phyloP scores from a whole-genome alignment of 2,797 vertebrate genomes.

The Graptemys geographica region DNA sequence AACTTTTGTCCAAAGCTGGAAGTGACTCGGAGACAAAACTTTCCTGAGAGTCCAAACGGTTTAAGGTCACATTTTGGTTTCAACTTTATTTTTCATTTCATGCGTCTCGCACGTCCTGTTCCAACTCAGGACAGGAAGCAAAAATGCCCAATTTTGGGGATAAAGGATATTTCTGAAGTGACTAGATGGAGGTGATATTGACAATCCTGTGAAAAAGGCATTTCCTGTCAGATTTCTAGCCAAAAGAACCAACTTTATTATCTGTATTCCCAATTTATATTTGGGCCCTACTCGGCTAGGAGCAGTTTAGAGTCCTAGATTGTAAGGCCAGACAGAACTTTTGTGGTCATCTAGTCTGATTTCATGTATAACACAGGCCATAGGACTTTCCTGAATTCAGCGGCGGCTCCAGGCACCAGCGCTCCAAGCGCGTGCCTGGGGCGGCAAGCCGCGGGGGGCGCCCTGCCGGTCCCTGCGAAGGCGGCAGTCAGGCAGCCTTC shows the following conservation, averaged over 20 bases:
- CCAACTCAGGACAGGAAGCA: background rate
- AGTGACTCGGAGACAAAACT: background rate
- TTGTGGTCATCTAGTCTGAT: background rate
- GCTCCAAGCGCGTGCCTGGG: too few relatives aligned
- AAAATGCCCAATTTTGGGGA: background rate
- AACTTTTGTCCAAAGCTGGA: background rate
- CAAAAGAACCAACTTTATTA: rapidly evolving
- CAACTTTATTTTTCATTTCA: background rate
- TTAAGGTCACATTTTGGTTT: background rate
- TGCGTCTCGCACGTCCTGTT: rapidly evolving
- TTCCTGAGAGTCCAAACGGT: background rate
- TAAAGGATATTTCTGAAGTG: background rate
- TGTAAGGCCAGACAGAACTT: background rate
- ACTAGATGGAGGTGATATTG: background rate
- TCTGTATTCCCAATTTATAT: background rate
- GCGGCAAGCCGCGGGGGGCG: too few relatives aligned
- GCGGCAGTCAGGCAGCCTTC: too few relatives aligned
- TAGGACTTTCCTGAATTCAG: background rate
- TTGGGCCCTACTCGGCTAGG: background rate
- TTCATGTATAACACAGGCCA: background rate
- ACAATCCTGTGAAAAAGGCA: background rate
- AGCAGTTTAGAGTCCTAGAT: background rate
- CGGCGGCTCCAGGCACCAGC: too few relatives aligned
- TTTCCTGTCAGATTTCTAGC: background rate
- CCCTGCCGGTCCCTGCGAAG: too few relatives aligned